Percentiles rank a stretch among this genome's conserved stretches.
These are phyloP conservation scores for Phragmatobia fuliginosa DNA, from an alignment of 2,888 invertebrate genomes.

Conservation along the genomic window DNA sequence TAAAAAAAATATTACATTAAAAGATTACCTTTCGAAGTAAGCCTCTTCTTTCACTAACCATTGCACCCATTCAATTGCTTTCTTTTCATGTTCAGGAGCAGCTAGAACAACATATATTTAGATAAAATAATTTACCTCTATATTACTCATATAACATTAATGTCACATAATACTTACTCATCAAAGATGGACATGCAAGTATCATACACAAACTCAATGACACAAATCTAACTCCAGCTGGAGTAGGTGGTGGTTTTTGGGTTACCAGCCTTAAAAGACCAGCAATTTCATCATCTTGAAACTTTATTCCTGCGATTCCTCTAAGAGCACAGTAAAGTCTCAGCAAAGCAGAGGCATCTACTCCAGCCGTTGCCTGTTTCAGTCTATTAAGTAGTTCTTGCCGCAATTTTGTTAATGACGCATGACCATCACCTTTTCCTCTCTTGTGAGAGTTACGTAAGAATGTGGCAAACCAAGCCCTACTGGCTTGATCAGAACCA, in stretches of 20 bases:
- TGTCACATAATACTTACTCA: constrained; percentile 77
- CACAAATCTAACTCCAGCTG: constrained; percentile 96
- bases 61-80: constrained; percentile 96
- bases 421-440: constrained; percentile 91
- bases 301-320: constrained; percentile 97
- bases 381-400: constrained; percentile 92
- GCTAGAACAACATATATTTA: constrained; percentile 65
- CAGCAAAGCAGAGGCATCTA: constrained; percentile 95
- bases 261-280: constrained; percentile 94
- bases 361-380: constrained; percentile 89
- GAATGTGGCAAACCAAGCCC: constrained; percentile 97
- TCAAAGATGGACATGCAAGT: constrained; percentile 96
- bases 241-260: constrained; percentile 95
- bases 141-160: not conserved
- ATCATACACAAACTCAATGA: constrained; percentile 97
- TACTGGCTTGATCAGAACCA: constrained; percentile 95
- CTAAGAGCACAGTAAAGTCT: constrained; percentile 96
- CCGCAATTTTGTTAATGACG: constrained; percentile 89
- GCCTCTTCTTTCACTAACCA: constrained; percentile 97
- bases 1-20: not conserved
- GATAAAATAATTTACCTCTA: not conserved
- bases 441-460: constrained; percentile 94
- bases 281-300: constrained; percentile 96
- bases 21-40: constrained; percentile 91
- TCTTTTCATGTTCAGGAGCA: constrained; percentile 92